phyloP scores from a whole-genome alignment of 2,113 vertebrate species.

The Ciconia boyciana region DNA sequence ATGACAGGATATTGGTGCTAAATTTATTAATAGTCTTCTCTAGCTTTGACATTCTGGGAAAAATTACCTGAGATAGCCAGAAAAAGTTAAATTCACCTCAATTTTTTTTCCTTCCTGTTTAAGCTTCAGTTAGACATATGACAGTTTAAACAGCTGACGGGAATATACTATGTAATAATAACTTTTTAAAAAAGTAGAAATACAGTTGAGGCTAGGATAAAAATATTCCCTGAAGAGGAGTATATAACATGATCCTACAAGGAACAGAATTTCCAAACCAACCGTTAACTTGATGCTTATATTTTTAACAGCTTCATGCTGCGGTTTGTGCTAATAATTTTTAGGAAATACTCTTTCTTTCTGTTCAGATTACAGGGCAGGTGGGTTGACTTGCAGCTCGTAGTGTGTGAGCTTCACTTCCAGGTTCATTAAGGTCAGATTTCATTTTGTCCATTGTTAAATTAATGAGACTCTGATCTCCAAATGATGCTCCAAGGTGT shows the following conservation, averaged over 20 bases:
- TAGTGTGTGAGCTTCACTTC: neutral
- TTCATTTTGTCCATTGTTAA: neutral
- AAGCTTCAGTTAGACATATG: conserved; percentile 49
- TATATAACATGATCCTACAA: neutral
- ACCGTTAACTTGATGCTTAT: neutral
- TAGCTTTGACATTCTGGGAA: conserved; percentile 34
- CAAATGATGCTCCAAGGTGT: neutral
- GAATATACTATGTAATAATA: neutral
- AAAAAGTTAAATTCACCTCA: conserved; percentile 35
- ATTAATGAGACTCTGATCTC: neutral
- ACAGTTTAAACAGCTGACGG: conserved; percentile 60
- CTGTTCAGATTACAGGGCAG: neutral
- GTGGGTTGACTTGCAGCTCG: neutral
- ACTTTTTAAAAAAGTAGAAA: neutral
- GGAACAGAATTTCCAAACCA: neutral
- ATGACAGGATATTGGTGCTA: conserved; percentile 63
- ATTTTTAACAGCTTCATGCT: neutral
- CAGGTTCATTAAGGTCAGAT: neutral
- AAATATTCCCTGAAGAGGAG: neutral
- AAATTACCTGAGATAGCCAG: conserved; percentile 56
- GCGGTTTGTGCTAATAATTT: neutral
- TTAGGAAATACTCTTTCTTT: neutral
- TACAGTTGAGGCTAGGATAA: neutral
- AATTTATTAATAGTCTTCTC: conserved; percentile 60
- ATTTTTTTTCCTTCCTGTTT: conserved; percentile 48